Evolutionary conservation across 2,797 vertebrate genomes (phyloP), one percentile per base, ranked within the genome.

Genomic region (Antrozous pallidus): DNA sequence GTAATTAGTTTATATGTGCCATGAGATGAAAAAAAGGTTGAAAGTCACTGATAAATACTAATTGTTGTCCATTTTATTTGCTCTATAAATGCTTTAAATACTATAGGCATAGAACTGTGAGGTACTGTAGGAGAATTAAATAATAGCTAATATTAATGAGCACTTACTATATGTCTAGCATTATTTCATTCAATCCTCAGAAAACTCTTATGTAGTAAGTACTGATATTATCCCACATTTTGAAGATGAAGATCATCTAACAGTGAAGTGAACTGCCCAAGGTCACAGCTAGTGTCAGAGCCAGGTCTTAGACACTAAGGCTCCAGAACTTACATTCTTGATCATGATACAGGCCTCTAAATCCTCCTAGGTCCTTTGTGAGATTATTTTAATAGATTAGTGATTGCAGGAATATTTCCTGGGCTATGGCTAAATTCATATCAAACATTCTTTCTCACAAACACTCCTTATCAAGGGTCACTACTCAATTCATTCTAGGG

Each of bases 351-450:
- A 93, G 81, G 36, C 36, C 17, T 75, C 26, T 80, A 87, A 77
- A 36, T 67, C 20, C n/a, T 92, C 26, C 73, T 85, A 73, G 45
- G 56, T 78, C 56, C 33, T 83, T 78, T 91, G 56, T 91, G 67
- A 94, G 94, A 73, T 87, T 85, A 90, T 88, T 92, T 88, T 96
- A 92, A 49, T 80, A 40, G 77, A 26, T 77, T 94, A 90, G 28
- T 75, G 14, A n/a, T 92, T 96, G 92, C 58, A 88, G 54, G 58
- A 88, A 65, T 88, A 65, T 75, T 94, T 90, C 75, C 26, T 86
- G 73, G 77, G 67, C 56, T 86, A n/a, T 88, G 49, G 20, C 26
- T 88, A 11, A 47, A 49, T 83, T 92, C 83, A 40, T 79, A 54
- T 12, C 47, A 96, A 93, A 49, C 38, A 65, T 65, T 90, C 42